Conservation (phyloP, 2,113 vertebrate genomes). For the Ceyx melanurus region DNA sequence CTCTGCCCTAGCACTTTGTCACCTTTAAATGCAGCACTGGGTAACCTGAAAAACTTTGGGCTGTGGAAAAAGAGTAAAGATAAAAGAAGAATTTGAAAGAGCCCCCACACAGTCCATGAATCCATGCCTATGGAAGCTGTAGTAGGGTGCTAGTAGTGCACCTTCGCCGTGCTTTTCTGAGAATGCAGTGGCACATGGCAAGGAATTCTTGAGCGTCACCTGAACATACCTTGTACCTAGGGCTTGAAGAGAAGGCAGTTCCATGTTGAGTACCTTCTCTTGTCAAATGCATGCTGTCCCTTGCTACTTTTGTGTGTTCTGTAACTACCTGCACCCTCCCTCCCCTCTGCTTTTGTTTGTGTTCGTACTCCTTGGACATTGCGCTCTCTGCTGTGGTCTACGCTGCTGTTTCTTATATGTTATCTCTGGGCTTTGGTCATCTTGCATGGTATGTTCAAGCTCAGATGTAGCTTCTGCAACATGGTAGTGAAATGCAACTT, state of each 20-base stretch:
- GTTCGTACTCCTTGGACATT: neutral
- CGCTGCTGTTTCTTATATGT: neutral
- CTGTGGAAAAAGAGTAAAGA: neutral
- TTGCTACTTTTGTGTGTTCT: neutral
- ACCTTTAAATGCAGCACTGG: neutral
- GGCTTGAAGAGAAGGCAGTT: neutral
- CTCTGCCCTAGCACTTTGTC: neutral
- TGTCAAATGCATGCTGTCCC: neutral
- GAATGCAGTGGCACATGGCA: neutral
- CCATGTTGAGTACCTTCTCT: neutral
- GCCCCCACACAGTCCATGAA: too few relatives aligned
- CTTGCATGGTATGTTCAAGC: neutral
- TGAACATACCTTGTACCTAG: neutral
- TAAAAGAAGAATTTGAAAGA: neutral
- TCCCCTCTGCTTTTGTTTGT: neutral
- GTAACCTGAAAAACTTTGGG: neutral
- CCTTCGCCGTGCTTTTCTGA: neutral
- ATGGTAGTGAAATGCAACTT: neutral
- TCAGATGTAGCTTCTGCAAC: neutral
- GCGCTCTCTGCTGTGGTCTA: neutral
- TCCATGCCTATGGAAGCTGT: neutral
- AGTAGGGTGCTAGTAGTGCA: neutral
- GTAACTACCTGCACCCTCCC: accelerated
- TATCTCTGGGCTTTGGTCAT: neutral
- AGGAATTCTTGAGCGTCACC: neutral